Conservation (phyloP, 2,113 vertebrate species). For the Holacanthus passer region DNA sequence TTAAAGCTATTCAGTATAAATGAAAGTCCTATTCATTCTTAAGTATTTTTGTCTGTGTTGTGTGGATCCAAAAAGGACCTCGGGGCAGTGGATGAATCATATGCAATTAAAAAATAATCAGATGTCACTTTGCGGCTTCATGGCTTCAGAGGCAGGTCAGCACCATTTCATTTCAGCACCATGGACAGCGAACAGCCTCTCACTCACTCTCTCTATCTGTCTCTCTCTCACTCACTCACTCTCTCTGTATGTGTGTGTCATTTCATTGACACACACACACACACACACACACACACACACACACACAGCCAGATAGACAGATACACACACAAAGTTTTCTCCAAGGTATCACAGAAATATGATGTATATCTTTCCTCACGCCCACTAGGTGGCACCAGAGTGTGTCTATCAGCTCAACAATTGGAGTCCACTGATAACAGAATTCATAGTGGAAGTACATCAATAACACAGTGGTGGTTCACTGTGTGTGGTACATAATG, state of each 20-base stretch:
- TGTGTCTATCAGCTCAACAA: background rate
- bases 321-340: background rate
- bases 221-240: background rate
- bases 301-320: no score
- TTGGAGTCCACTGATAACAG: background rate
- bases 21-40: background rate
- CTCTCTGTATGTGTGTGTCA: constrained; percentile 1
- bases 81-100: constrained; percentile 1
- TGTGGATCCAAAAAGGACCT: background rate
- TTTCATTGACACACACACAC: background rate
- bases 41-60: background rate
- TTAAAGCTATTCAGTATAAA: background rate
- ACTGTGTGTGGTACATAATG: constrained; percentile 10
- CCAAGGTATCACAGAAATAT: background rate
- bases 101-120: constrained; percentile 47
- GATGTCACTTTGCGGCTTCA: constrained; percentile 15
- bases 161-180: constrained; percentile 48
- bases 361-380: background rate
- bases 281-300: accelerated
- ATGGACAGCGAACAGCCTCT: constrained; percentile 41
- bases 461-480: constrained; percentile 2
- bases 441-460: background rate
- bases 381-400: constrained; percentile 77
- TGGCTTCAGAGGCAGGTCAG: constrained; percentile 7
- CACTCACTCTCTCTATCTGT: background rate